These are phyloP conservation scores for Papilio demoleus DNA, from an alignment of 2,888 invertebrate genomes.

Conservation along the genomic window DNA sequence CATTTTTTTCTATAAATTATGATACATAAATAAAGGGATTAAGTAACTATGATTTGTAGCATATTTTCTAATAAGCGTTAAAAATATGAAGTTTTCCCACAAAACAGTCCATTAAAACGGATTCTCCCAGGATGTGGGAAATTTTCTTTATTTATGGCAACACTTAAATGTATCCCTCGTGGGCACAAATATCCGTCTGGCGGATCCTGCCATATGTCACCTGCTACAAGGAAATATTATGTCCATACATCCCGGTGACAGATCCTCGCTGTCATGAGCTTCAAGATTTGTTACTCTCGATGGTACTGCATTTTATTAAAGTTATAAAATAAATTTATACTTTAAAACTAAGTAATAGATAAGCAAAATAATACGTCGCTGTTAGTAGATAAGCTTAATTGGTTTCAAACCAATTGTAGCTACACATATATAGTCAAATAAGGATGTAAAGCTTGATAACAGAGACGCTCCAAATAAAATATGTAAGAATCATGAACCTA, in stretches of 20 bases:
- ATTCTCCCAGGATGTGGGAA: neutral
- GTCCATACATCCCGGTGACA: conserved; percentile 15
- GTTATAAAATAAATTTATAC: too few species aligned
- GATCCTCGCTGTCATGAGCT: conserved; percentile 26
- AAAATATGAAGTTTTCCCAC: conserved; percentile 3
- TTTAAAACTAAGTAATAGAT: neutral
- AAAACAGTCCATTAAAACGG: conserved; percentile 4
- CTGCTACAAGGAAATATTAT: conserved; percentile 9
- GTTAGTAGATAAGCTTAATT: neutral
- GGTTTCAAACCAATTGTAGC: neutral
- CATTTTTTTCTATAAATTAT: too few species aligned
- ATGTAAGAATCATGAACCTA: too few species aligned
- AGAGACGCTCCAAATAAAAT: too few species aligned
- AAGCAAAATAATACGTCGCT: neutral
- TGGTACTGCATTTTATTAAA: conserved; percentile 25
- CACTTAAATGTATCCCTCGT: conserved; percentile 36
- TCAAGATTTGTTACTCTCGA: conserved; percentile 32
- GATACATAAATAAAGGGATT: neutral
- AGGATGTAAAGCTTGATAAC: too few species aligned
- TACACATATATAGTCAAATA: neutral
- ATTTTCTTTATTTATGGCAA: conserved; percentile 38
- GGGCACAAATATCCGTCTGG: conserved; percentile 33
- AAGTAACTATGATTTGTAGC: too few species aligned
- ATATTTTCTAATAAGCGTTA: too few species aligned
- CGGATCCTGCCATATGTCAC: conserved; percentile 35